Evolutionary conservation across 1,140 invertebrate species (phyloP).

Genomic region (Drosophila baimaii): DNA sequence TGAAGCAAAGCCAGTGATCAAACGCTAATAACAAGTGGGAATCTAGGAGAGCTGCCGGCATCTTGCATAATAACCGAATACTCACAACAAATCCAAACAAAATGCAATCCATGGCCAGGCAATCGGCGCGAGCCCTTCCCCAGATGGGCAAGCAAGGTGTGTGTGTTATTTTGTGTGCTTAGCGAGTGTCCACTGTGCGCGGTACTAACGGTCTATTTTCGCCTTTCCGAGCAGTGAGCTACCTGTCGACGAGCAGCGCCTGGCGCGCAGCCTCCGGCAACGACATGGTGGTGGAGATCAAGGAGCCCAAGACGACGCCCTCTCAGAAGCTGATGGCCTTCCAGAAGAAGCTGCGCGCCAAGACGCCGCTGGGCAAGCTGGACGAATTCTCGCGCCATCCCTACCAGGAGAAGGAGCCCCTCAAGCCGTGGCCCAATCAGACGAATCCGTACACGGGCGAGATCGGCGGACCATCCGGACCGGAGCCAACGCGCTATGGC

Average conservation of each 20-base stretch:
- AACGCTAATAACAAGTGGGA: neutral
- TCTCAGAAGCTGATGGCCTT: slow-evolving; percentile 85
- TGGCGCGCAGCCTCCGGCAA: slow-evolving; percentile 39
- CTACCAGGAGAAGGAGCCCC: slow-evolving; percentile 93
- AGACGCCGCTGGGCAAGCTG: slow-evolving; percentile 87
- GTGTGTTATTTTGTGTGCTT: slow-evolving; percentile 41
- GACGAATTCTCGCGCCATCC: slow-evolving; percentile 90
- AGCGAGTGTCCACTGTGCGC: slow-evolving; percentile 6
- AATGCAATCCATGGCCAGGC: slow-evolving; percentile 73
- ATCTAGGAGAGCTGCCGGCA: slow-evolving; percentile 20
- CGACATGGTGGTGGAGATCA: slow-evolving; percentile 64
- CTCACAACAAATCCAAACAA: slow-evolving; percentile 34
- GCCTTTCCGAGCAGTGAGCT: slow-evolving; percentile 53
- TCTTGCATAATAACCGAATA: slow-evolving; percentile 38
- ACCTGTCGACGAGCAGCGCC: slow-evolving; percentile 54
- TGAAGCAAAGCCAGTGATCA: slow-evolving; percentile 4
- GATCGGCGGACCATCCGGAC: slow-evolving; percentile 95
- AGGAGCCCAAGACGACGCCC: slow-evolving; percentile 58
- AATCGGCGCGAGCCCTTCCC: slow-evolving; percentile 56
- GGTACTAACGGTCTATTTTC: slow-evolving; percentile 20
- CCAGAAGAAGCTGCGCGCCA: slow-evolving; percentile 87
- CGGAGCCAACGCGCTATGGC: slow-evolving; percentile 99
- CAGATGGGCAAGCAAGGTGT: slow-evolving; percentile 75
- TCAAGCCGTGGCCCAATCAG: slow-evolving; percentile 93
- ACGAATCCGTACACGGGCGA: slow-evolving; percentile 94